Evolutionary conservation across 2,888 invertebrate species (phyloP).

Genomic region (Orchesellides sinensis): DNA sequence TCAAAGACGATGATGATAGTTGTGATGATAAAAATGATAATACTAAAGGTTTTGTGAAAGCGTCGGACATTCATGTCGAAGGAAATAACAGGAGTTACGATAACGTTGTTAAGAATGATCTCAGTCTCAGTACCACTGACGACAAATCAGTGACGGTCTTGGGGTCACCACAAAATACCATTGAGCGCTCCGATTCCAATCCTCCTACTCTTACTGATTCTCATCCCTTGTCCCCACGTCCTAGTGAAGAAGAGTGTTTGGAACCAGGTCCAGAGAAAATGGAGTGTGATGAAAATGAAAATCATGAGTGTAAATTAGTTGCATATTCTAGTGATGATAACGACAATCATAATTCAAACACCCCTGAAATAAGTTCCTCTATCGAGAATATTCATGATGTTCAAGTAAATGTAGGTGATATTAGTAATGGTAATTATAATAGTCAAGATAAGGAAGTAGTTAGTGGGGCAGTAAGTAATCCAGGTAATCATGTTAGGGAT

Average conservation of each 20-base stretch:
- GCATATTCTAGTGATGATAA: not conserved
- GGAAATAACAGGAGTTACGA: conserved; percentile 30
- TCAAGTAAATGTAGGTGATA: not conserved
- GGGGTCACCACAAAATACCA: not conserved
- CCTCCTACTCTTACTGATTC: conserved; percentile 2
- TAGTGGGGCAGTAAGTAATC: not conserved
- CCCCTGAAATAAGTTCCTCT: not conserved
- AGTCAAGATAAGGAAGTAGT: not conserved
- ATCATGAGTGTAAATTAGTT: not conserved
- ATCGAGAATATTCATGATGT: not conserved
- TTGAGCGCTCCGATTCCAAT: conserved; percentile 46
- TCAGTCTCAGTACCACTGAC: conserved; percentile 30
- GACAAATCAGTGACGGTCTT: not conserved
- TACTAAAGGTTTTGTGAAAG: conserved; percentile 4
- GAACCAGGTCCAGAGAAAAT: not conserved
- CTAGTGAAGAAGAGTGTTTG: conserved; percentile 1
- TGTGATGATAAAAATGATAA: too few species aligned
- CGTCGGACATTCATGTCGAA: conserved; percentile 34
- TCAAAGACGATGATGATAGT: conserved; percentile 3
- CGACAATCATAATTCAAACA: not conserved
- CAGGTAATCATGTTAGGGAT: not conserved
- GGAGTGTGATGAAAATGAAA: conserved; percentile 33
- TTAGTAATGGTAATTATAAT: not conserved
- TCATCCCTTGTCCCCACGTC: not conserved
- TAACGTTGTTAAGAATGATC: conserved; percentile 41